Base-by-base conservation (phyloP, 2,797 vertebrate species). In the Euthynnus affinis region DNA sequence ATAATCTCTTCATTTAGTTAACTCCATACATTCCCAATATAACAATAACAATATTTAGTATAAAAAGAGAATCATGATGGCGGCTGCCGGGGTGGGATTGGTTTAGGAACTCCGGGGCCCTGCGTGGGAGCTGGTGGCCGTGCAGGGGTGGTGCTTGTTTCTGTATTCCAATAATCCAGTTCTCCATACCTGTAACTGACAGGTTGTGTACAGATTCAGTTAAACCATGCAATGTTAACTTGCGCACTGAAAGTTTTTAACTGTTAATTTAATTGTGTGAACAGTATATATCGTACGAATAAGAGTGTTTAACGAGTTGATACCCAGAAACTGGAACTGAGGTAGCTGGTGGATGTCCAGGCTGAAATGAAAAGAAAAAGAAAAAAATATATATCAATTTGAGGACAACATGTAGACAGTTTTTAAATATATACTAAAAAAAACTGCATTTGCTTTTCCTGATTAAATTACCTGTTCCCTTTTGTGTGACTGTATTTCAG, bases 21-120 rank as follows among this genome's bases (percentile, higher is more conserved):
- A 78, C 56, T 14, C n/a, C 8, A 52, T 40, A 63, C 25, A 58
- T 81, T 52, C 8, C 61, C 6, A 76, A 62, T 34, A 59, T 22
- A 74, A 8, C 4, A n/a, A n/a, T 14, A 13, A 56, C 44, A 64
- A 29, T 6, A 25, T 60, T 2, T 17, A 0, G 12, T 2, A 23
- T 20, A 37, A 80, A 73, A 81, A 29, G 1, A 52, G 2, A 52
- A 65, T 89, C 27, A 87, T 0, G 2, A 8, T 1, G 1, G 8
- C 20, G 9, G 12, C 3, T 78, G 17, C 48, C 0, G 87, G 1
- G 84, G 5, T 40, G 87, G 90, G 69, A 96, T 94, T 48, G 94
- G 87, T 88, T 1, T 92, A 6, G 95, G 95, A 6, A 93, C 91
- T 29, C 95, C 95, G 0, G 95, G 95, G 5, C 95, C 94, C 64